Conservation (phyloP, 2,797 vertebrate species). For the Acomys russatus region DNA sequence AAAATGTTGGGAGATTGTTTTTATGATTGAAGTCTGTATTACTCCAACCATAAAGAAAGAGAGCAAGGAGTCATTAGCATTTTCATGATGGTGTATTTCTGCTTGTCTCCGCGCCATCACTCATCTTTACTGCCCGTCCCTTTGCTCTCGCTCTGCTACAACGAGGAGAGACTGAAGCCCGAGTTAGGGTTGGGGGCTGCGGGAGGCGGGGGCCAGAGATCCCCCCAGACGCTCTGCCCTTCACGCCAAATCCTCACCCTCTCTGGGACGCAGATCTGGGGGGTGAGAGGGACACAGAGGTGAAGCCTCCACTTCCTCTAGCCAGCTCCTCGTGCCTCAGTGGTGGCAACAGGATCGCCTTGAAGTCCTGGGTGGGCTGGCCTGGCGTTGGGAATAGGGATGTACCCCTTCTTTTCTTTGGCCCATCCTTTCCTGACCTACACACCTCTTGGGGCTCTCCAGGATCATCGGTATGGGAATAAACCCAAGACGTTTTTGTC, state of each 20-base stretch:
- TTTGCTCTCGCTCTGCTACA: constrained; percentile 89
- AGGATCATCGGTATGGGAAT: neutral
- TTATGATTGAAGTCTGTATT: constrained; percentile 92
- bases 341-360: constrained; percentile 7
- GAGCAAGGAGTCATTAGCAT: constrained; percentile 91
- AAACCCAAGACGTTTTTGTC: constrained; percentile 38
- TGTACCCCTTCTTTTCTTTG: constrained; percentile 18
- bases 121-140: constrained; percentile 90
- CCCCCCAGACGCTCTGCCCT: constrained; percentile 82
- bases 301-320: constrained; percentile 36
- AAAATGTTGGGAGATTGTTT: constrained; percentile 91
- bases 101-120: constrained; percentile 89
- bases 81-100: constrained; percentile 91
- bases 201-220: constrained; percentile 78
- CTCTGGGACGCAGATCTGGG: constrained; percentile 71
- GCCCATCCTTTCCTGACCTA: neutral
- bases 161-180: constrained; percentile 88
- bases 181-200: constrained; percentile 83
- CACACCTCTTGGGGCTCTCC: neutral
- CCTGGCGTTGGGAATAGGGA: neutral
- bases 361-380: constrained; percentile 22
- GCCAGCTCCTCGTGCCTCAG: neutral
- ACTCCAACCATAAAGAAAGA: constrained; percentile 91
- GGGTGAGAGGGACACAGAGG: constrained; percentile 67
- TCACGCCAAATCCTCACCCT: constrained; percentile 86